Base-by-base conservation (phyloP, 1,140 invertebrate species). In the Steinernema feltiae region DNA sequence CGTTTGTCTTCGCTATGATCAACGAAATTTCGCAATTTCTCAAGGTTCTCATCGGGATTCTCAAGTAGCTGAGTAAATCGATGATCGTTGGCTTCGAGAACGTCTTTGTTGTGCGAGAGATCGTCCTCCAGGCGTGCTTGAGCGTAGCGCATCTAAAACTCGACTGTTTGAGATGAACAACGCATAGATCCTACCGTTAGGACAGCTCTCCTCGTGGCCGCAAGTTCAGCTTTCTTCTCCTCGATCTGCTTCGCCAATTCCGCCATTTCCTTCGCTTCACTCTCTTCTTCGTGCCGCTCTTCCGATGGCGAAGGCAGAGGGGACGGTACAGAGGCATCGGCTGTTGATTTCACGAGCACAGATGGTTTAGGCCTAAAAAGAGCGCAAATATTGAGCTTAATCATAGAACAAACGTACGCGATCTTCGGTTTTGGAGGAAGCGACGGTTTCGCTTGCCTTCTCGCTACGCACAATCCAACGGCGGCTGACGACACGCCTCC, bases 91-190 rank as follows among this genome's bases (percentile, higher is more conserved):
- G 15, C 15, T 27, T 63, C 53, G 12, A 63, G 24, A 21, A 63
- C 53, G 53, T 63, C 53, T 21, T 63, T 63, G 53, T 63, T 63
- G 53, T 63, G 53, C 53, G 53, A 63, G 24, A 63, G 53, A 21
- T 63, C 53, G 53, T 63, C 53, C 24, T 63, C 53, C 7, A 63
- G 53, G 15, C 53, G 53, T 3, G 53, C 53, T 63, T 63, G 53
- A 27, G 53, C 53, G 53, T 63, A 63, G 12, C 53, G 53, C 53
- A 63, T 63, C 53, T 63, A 21, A 63, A 63, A 63, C 15, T 63
- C 53, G 53, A 7, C 35, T 7, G 35, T 7, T 41, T 41, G 7
- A 18, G 35, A 41, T 17, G 24, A 63, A 27, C 15, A 17, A 17
- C 24, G 53, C n/a, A 63, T 7, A 63, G 53, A 63, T 63, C 24